Conservation (phyloP, 2,113 vertebrate species). For the Aphyosemion australe region DNA sequence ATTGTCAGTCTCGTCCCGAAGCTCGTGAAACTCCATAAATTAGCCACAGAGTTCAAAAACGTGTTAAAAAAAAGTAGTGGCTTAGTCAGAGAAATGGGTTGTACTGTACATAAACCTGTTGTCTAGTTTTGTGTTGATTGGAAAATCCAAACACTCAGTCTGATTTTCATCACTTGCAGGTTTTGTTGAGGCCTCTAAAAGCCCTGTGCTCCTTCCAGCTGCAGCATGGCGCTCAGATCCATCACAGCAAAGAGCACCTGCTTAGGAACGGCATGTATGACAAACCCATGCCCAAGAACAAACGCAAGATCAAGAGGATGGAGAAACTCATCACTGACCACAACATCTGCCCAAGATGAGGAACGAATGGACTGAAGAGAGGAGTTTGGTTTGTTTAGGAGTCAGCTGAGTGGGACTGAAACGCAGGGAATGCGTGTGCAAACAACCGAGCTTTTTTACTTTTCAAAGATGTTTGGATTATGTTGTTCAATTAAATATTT, state of each 20-base stretch:
- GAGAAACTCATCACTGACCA: constrained; percentile 90
- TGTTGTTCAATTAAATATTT: neutral
- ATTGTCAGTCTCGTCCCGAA: no score
- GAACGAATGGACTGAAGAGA: neutral
- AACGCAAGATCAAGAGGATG: constrained; percentile 96
- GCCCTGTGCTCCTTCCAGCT: constrained; percentile 97
- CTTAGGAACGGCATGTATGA: constrained; percentile 92
- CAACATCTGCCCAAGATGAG: constrained; percentile 84
- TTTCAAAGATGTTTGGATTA: neutral
- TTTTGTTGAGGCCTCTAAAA: constrained; percentile 88
- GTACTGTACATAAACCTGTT: no score
- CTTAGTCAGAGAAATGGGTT: no score
- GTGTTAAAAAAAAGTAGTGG: no score
- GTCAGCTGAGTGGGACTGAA: constrained; percentile 21
- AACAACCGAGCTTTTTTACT: constrained; percentile 19
- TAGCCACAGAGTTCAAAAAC: no score
- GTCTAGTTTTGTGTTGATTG: no score
- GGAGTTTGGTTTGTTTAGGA: neutral
- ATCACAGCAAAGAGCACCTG: constrained; percentile 96
- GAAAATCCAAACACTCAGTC: neutral
- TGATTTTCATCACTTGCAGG: constrained; percentile 70
- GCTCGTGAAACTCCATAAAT: no score
- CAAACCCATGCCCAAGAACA: constrained; percentile 97
- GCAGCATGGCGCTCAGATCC: constrained; percentile 93
- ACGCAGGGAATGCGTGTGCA: constrained; percentile 2